Evolutionary conservation across 2,113 vertebrate species (phyloP), one percentile per base, ranked within the genome.

Genomic region (Heteronetta atricapilla): DNA sequence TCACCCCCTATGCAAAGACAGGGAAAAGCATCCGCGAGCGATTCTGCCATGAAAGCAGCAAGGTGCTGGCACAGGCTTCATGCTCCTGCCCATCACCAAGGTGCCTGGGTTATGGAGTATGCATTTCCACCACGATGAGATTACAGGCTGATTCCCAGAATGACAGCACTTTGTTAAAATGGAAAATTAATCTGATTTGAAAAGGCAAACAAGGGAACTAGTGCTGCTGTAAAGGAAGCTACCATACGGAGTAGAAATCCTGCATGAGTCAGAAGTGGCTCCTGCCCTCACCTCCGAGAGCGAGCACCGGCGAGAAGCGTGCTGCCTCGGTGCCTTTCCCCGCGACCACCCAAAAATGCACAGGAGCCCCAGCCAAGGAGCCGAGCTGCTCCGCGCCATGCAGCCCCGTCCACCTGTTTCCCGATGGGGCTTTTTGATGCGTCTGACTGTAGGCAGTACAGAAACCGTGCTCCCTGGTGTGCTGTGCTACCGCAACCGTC

Each of bases 401-500:
- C 82, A 87, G 82, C 90, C 82, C 42, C 73, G 58, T 44, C 94
- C 94, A 82, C 67, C 85, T 89, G 94, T 88, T 81, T 75, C 78
- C 92, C 40, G 72, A 53, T 83, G 88, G 79, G 34, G 25, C 86
- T 34, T 19, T 23, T 5, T n/a, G 87, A 83, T 83, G n/a, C 20
- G 4, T 52, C 74, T 72, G 90, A 33, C 82, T 67, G 50, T 40
- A 63, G 68, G 19, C 73, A 46, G 85, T 62, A 13, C 78, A 46
- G 90, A 44, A 62, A 26, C 0, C 12, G 6, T 7, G 3, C 56
- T 75, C 70, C 66, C 70, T 85, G 59, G 38, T 63, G 21, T 15
- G 4, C 42, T 6, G 17, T 5, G 9, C 11, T 22, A 55, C 10
- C 62, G 6, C 44, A 56, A 42, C 80, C 52, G 21, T 86, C 70